phyloP scores from a whole-genome alignment of 2,113 vertebrate species.

The Murina feae region DNA sequence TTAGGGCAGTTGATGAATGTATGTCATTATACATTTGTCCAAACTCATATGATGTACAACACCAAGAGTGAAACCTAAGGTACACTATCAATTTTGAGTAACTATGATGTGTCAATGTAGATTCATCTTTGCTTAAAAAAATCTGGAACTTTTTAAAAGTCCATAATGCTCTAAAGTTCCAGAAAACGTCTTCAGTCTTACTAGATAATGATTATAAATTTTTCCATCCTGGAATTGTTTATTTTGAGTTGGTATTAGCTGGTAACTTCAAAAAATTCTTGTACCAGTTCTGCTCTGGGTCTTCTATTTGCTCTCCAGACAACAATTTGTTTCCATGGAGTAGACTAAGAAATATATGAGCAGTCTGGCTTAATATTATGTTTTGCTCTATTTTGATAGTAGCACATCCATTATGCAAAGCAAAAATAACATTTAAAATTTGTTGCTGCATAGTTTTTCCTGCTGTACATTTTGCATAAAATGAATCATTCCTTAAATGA shows the following conservation, averaged over 20 bases:
- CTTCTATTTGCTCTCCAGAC: background rate
- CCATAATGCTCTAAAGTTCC: background rate
- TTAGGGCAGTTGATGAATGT: background rate
- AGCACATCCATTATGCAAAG: background rate
- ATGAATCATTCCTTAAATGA: background rate
- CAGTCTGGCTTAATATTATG: background rate
- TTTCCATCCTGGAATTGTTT: background rate
- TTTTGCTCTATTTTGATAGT: background rate
- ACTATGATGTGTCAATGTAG: background rate
- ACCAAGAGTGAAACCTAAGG: background rate
- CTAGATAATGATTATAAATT: background rate
- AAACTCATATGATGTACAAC: background rate
- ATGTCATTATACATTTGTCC: background rate
- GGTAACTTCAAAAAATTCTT: background rate
- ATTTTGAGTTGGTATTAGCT: background rate
- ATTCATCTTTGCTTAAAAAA: background rate
- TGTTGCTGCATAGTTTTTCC: background rate
- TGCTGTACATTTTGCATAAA: background rate
- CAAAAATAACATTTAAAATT: conserved; percentile 6
- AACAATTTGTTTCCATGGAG: background rate
- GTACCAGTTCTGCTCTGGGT: background rate
- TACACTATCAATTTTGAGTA: background rate
- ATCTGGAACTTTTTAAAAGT: background rate
- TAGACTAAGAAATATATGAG: background rate
- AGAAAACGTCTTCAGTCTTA: background rate